Base-by-base conservation (phyloP, 2,888 invertebrate genomes). In the Spodoptera picta region DNA sequence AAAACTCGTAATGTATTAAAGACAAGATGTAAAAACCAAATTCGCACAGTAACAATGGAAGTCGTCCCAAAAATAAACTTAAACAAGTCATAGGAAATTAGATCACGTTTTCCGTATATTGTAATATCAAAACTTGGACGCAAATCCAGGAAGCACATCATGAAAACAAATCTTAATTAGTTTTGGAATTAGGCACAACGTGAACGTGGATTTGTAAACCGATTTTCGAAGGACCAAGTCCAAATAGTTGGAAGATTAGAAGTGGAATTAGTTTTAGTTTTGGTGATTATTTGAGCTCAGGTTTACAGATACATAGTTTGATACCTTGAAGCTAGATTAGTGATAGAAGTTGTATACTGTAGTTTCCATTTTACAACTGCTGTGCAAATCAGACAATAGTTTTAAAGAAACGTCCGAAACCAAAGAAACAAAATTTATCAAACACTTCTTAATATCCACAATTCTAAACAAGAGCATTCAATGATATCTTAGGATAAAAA, bases 31-130 rank as follows among this genome's bases (percentile, higher is more conserved):
- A 27, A 27, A 36, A 36, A 36, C 36, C 5, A 36, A 27, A 27
- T 27, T 36, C 36, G 9, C 6, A 36, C 7, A 7, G 36, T 36
- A 36, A 36, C 23, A 36, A 46, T 51, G 54, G 6, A 55, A 56
- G 27, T 55, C 44, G 19, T 11, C 23, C 3, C 19, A 27, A 24
- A 59, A 72, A 55, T 36, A 64, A 27, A 50, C 52, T 57, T 49
- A 68, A 27, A 56, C 56, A 65, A 53, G 52, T 66, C 57, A 67
- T 19, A 53, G 58, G 58, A 50, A 57, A 72, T 67, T 69, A 52
- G 58, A 58, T 50, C 73, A 73, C 49, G 58, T 73, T 67, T 57
- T 67, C 73, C 73, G 55, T 51, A 72, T 72, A 71, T 72, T 70
- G n/a, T 42, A 53, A 66, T 70, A 71, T 51, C 47, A 43, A 65